A percentile compares a stretch with the other conserved stretches of the same genome.
Evolutionary conservation across 2,797 vertebrate species (phyloP).

Genomic region (Xiphophorus birchmanni): DNA sequence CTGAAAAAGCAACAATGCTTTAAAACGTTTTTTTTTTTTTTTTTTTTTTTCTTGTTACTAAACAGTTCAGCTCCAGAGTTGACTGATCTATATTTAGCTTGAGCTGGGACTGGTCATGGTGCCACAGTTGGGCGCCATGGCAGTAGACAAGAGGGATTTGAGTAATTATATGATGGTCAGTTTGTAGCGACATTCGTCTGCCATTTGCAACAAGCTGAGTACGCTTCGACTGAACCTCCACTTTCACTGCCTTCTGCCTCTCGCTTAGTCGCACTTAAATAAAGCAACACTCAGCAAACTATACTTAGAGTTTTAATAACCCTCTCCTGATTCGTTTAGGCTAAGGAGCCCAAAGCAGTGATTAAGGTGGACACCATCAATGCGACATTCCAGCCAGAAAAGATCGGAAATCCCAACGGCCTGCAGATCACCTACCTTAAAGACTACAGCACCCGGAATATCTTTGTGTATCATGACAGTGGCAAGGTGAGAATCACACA

Average conservation of each 20-base stretch:
- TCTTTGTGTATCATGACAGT: slow-evolving; percentile 88
- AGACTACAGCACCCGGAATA: slow-evolving; percentile 91
- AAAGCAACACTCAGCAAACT: background rate
- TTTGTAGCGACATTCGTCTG: background rate
- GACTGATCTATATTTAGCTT: background rate
- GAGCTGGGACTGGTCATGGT: background rate
- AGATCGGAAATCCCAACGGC: slow-evolving; percentile 87
- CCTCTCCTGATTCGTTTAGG: slow-evolving; percentile 64
- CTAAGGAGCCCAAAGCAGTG: slow-evolving; percentile 89
- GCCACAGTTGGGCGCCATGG: background rate
- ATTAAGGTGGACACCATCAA: slow-evolving; percentile 90
- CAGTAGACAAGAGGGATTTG: background rate
- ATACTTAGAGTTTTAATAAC: background rate
- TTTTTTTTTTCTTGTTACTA: background rate
- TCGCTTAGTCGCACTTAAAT: background rate
- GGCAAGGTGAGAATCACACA: slow-evolving; percentile 77
- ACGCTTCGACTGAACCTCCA: background rate
- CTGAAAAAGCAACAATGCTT: background rate
- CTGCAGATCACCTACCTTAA: slow-evolving; percentile 92
- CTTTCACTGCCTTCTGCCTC: background rate
- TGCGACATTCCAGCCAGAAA: slow-evolving; percentile 89
- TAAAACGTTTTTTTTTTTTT: background rate
- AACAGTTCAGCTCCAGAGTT: background rate
- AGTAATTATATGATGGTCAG: background rate
- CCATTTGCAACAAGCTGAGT: background rate